Base-by-base conservation (phyloP, 2,113 vertebrate genomes). In the Nerophis ophidion region DNA sequence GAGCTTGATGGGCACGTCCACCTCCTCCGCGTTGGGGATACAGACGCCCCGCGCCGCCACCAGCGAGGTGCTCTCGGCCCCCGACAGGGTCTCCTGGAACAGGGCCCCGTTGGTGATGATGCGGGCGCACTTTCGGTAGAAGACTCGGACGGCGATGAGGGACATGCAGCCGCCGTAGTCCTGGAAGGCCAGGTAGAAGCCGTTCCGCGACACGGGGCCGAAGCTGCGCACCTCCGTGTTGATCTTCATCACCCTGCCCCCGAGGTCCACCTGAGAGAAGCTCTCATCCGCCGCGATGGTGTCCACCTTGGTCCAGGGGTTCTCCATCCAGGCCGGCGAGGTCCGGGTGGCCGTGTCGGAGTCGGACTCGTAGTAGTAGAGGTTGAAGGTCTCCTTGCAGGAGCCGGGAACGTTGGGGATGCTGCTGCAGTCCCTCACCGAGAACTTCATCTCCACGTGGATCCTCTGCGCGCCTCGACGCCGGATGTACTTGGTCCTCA, bases 401-500 rank as follows among this genome's bases (percentile, higher is more conserved):
- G 97, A 99, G 66, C 97, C 97, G 0, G 95, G 96, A 5, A 99
- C 96, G 0, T 92, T 97, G 13, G 97, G 97, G 70, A 99, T 98
- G 89, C 95, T 98, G 80, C 97, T 98, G 75, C 97, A 99, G 90
- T 99, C 97, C 15, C 97, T 89, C 38, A 99, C 97, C 0, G 97
- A 99, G 69, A 99, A 99, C 71, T 99, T 99, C 95, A 99, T 99
- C 86, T 99, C 97, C 87, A 99, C 97, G 0, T 99, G 96, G 85
- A 99, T 94, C 61, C 97, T 91, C 63, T 98, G 95, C 0, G 96
- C 96, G 0, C 97, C 97, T 0, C 93, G 86, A 33, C 97, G 89
- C 5, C 92, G 88, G 88, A 99, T 96, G 83, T 95, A 98, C 82
- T 97, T 97, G 78, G 95, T 99, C 69, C 97, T 90, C 8, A 99